phyloP scores from a whole-genome alignment of 1,140 invertebrate genomes.

The Drosophila albomicans region DNA sequence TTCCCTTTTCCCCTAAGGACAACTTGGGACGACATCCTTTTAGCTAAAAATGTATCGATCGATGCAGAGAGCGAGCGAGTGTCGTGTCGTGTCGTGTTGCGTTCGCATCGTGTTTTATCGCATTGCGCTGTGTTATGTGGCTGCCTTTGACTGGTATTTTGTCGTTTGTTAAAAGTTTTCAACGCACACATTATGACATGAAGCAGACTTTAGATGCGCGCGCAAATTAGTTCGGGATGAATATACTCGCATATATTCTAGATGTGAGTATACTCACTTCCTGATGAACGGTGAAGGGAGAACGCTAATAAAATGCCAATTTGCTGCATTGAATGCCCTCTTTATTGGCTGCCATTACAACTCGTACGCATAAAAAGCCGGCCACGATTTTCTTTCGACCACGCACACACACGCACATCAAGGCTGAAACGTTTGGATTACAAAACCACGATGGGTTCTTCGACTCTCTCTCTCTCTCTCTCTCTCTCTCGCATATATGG shows the following conservation, averaged over 20 bases:
- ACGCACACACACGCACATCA: conserved; percentile 27
- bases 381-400: conserved; percentile 39
- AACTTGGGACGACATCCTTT: conserved; percentile 64
- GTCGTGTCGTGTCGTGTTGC: conserved; percentile 3
- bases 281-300: not conserved
- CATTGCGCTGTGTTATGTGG: conserved; percentile 1
- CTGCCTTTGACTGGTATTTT: conserved; percentile 66
- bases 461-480: not conserved
- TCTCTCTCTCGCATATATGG: not conserved
- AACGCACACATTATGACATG: conserved; percentile 79
- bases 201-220: conserved; percentile 26
- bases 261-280: conserved; percentile 4
- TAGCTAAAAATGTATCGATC: conserved; percentile 69
- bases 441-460: not conserved
- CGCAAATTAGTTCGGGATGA: conserved; percentile 60
- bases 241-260: not conserved
- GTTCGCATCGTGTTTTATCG: not conserved
- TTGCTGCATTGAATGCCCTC: conserved; percentile 78
- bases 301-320: conserved; percentile 81
- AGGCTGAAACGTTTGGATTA: not conserved
- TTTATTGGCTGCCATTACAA: conserved; percentile 81
- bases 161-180: conserved; percentile 82
- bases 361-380: conserved; percentile 77
- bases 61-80: conserved; percentile 25
- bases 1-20: not conserved